Percentiles rank a stretch among this genome's conserved stretches.
Conservation (phyloP, 1,140 invertebrate species). For the Gonatopus flavifemur region DNA sequence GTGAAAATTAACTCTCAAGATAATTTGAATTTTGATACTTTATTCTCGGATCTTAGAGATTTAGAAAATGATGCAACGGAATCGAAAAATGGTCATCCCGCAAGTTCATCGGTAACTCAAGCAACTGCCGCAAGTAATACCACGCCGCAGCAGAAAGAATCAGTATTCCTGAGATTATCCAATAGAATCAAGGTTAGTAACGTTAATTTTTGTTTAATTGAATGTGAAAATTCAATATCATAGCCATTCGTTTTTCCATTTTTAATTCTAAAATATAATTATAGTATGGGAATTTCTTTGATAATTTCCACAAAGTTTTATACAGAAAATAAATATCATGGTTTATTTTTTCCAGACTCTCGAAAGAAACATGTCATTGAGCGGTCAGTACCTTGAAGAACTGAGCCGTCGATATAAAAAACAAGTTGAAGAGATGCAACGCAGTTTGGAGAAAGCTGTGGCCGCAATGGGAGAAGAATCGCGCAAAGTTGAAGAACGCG, state of each 20-base stretch:
- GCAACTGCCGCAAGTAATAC: slow-evolving; percentile 38
- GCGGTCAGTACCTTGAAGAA: slow-evolving; percentile 93
- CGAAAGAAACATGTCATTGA: slow-evolving; percentile 95
- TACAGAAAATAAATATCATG: not conserved
- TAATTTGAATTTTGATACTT: slow-evolving; percentile 50
- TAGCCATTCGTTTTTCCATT: too few species aligned
- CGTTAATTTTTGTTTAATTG: not conserved
- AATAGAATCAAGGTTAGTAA: slow-evolving; percentile 87
- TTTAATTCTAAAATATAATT: too few species aligned
- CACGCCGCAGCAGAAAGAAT: slow-evolving; percentile 77
- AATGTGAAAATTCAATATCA: too few species aligned
- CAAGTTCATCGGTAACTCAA: slow-evolving; percentile 29
- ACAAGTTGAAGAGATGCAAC: slow-evolving; percentile 94
- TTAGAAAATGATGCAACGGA: slow-evolving; percentile 43
- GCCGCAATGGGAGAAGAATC: slow-evolving; percentile 74
- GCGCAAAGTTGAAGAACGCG: slow-evolving; percentile 69
- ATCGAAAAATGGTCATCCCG: slow-evolving; percentile 30
- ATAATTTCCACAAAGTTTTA: not conserved
- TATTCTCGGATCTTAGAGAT: slow-evolving; percentile 58
- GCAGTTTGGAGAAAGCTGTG: slow-evolving; percentile 79
- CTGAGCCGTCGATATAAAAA: slow-evolving; percentile 91
- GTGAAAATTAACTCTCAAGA: slow-evolving; percentile 42
- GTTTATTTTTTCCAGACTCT: slow-evolving; percentile 66
- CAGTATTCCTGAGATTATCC: slow-evolving; percentile 90
- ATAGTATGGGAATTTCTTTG: not conserved